A percentile compares a stretch with the other conserved stretches of the same genome.
Evolutionary conservation across 2,888 invertebrate species (phyloP).

Genomic region (Rhaphigaster nebulosa): DNA sequence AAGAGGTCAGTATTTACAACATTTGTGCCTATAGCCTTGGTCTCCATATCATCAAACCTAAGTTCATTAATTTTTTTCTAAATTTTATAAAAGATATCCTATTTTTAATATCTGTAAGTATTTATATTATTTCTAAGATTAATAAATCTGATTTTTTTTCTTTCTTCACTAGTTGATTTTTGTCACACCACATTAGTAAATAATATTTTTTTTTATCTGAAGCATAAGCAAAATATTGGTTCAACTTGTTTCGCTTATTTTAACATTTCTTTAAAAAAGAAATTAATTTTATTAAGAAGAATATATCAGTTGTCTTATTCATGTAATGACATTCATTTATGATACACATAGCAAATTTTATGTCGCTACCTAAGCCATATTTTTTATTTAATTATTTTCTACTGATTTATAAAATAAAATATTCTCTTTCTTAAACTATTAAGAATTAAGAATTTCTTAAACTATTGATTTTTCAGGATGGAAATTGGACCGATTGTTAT

Average conservation of each 20-base stretch:
- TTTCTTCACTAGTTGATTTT: too few relatives aligned
- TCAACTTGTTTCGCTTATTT: too few relatives aligned
- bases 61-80: neutral
- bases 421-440: neutral
- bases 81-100: neutral
- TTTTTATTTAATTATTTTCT: neutral
- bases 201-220: too few relatives aligned
- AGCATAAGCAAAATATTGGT: too few relatives aligned
- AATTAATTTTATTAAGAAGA: too few relatives aligned
- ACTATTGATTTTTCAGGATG: slow-evolving; percentile 70
- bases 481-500: slow-evolving; percentile 74
- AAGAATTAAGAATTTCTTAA: too few relatives aligned
- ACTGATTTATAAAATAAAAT: neutral
- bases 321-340: neutral
- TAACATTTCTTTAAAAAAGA: too few relatives aligned
- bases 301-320: too few relatives aligned
- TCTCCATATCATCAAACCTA: neutral
- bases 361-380: neutral
- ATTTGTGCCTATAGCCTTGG: neutral
- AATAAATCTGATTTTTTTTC: too few relatives aligned
- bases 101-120: too few relatives aligned
- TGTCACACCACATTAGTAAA: too few relatives aligned
- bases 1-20: neutral
- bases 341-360: neutral
- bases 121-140: too few relatives aligned